Evolutionary conservation across 1,140 invertebrate species (phyloP).

Genomic region (Chrysopa pallens): DNA sequence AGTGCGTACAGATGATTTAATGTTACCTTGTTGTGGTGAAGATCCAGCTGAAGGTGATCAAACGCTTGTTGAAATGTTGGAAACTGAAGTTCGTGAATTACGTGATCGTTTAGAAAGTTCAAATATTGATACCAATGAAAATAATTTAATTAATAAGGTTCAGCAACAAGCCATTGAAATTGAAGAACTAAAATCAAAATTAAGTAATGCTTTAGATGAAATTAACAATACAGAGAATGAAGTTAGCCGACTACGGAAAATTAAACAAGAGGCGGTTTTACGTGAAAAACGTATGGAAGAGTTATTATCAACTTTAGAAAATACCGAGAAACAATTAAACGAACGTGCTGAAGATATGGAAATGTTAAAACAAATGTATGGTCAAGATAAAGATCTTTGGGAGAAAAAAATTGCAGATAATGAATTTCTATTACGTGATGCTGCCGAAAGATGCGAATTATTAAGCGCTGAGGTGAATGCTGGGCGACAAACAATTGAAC

Average conservation of each 20-base stretch:
- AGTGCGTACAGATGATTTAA: conserved; percentile 36
- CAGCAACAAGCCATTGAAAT: conserved; percentile 48
- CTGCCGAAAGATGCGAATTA: conserved; percentile 38
- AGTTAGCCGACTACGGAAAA: conserved; percentile 36
- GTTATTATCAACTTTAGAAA: conserved; percentile 41
- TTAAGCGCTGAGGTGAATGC: conserved; percentile 39
- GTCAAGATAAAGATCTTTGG: conserved; percentile 40
- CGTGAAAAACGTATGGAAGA: conserved; percentile 57
- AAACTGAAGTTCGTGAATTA: conserved; percentile 32
- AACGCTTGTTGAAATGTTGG: conserved; percentile 28
- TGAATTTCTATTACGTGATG: conserved; percentile 38
- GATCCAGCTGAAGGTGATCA: conserved; percentile 7
- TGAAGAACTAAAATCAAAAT: conserved; percentile 49
- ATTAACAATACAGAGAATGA: conserved; percentile 16
- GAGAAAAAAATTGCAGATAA: conserved; percentile 34
- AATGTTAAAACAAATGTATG: conserved; percentile 37
- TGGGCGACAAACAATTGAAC: conserved; percentile 26
- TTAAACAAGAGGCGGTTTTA: conserved; percentile 37
- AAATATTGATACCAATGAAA: background rate
- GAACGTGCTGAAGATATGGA: conserved; percentile 40
- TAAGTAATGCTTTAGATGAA: conserved; percentile 25
- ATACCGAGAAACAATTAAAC: conserved; percentile 50
- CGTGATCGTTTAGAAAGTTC: conserved; percentile 25
- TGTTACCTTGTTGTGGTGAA: conserved; percentile 25
- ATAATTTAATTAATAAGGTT: conserved; percentile 28